Conservation (phyloP, 2,888 invertebrate genomes). For the Amphipyra tragopoginis region DNA sequence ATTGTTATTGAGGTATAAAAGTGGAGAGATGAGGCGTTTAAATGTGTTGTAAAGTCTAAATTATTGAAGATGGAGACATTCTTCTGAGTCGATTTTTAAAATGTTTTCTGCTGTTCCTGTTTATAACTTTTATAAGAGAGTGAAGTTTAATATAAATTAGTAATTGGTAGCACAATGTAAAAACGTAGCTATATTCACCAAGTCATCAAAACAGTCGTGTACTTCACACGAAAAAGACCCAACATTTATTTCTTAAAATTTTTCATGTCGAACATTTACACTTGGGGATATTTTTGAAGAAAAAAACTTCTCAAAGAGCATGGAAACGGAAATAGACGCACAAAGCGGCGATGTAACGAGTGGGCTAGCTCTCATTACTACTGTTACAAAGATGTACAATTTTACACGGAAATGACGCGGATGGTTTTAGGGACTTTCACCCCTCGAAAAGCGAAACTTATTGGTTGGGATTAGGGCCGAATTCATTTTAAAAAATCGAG, state of each 20-base stretch:
- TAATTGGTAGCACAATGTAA: too few relatives aligned
- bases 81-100: conserved; percentile 8
- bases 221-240: conserved; percentile 10
- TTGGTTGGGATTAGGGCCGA: conserved; percentile 18
- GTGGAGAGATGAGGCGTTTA: conserved; percentile 50
- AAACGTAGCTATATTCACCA: too few relatives aligned
- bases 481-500: conserved; percentile 30
- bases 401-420: conserved; percentile 49
- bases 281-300: conserved; percentile 45
- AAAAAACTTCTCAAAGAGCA: conserved; percentile 49
- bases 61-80: conserved; percentile 31
- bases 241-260: conserved; percentile 5
- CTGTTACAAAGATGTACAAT: conserved; percentile 56
- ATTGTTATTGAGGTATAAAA: conserved; percentile 57
- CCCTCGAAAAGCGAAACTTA: conserved; percentile 34
- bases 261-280: conserved; percentile 32
- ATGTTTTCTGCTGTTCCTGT: conserved; percentile 1
- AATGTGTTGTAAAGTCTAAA: conserved; percentile 41
- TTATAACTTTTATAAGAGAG: too few relatives aligned
- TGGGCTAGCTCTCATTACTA: conserved; percentile 58
- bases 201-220: background rate
- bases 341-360: conserved; percentile 61
- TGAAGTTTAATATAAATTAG: too few relatives aligned
- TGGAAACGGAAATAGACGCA: conserved; percentile 59
- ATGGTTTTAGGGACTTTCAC: conserved; percentile 21